Evolutionary conservation across 2,888 invertebrate species (phyloP).

Genomic region (Cephus nigrinus): DNA sequence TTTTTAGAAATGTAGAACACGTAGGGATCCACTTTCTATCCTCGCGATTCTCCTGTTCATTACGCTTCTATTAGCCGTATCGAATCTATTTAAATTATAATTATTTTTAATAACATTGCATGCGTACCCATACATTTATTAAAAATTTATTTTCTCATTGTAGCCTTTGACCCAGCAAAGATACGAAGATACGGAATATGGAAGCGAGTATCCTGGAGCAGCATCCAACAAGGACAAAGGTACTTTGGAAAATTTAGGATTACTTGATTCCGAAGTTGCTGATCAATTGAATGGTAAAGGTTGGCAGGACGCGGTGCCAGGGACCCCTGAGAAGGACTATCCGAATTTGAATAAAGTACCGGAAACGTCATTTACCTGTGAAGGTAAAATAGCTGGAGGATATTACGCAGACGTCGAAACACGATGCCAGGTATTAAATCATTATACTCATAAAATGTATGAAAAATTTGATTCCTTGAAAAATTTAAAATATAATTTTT

Average conservation of each 20-base stretch:
- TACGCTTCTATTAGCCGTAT: not conserved
- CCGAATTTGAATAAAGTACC: conserved; percentile 65
- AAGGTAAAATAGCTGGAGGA: conserved; percentile 63
- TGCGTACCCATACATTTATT: not conserved
- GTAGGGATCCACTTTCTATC: conserved; percentile 46
- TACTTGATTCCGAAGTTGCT: conserved; percentile 19
- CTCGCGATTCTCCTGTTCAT: conserved; percentile 30
- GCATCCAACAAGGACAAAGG: not conserved
- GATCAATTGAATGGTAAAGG: conserved; percentile 37
- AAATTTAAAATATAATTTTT: not conserved
- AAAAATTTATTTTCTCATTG: not conserved
- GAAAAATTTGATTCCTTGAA: not conserved
- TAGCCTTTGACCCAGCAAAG: not conserved
- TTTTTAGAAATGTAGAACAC: conserved; percentile 46
- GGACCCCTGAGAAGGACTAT: conserved; percentile 66
- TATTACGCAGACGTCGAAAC: conserved; percentile 68
- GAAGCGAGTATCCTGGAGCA: not conserved
- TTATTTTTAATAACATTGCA: not conserved
- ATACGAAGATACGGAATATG: not conserved
- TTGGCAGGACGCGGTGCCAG: conserved; percentile 61
- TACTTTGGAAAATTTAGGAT: conserved; percentile 13
- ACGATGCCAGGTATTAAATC: conserved; percentile 63
- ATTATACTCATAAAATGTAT: not conserved
- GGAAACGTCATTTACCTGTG: conserved; percentile 65
- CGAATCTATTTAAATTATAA: not conserved